Evolutionary conservation across 2,888 invertebrate genomes (phyloP).

Genomic region (Digitonthophagus gazella): DNA sequence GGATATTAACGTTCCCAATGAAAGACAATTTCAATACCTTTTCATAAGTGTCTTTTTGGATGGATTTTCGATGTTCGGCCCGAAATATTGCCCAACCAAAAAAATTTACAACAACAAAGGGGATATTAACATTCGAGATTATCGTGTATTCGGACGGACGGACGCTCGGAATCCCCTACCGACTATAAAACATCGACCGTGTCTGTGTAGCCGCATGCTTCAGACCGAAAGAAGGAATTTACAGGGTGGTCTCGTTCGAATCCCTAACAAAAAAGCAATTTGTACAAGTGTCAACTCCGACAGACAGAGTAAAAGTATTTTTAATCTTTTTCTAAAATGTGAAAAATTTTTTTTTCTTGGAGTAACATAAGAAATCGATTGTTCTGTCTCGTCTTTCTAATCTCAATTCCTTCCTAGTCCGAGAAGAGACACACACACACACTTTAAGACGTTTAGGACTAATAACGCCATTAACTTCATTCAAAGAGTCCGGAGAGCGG

Average conservation of each 20-base stretch:
- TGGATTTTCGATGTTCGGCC: too few relatives aligned
- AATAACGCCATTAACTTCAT: conserved; percentile 12
- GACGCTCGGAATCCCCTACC: not conserved
- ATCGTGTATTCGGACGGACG: not conserved
- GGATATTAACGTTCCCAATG: too few relatives aligned
- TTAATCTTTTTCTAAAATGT: too few relatives aligned
- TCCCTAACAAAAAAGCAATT: not conserved
- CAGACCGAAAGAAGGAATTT: not conserved
- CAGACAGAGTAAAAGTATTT: too few relatives aligned
- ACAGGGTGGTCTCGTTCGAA: not conserved
- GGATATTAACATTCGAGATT: not conserved
- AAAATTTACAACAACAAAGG: not conserved
- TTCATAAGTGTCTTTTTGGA: too few relatives aligned
- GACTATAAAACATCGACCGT: not conserved
- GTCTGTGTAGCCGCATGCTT: not conserved
- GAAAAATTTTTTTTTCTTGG: too few relatives aligned
- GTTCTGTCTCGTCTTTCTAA: not conserved
- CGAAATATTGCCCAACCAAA: not conserved
- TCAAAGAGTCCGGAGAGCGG: conserved; percentile 1
- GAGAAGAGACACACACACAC: not conserved
- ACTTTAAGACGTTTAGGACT: conserved; percentile 12
- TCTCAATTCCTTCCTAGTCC: not conserved
- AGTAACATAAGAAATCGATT: too few relatives aligned
- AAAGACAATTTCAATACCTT: too few relatives aligned
- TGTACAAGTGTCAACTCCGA: not conserved